Percentiles rank a stretch among this genome's conserved stretches.
Evolutionary conservation across 1,140 invertebrate species (phyloP).

Genomic region (Amphibalanus amphitrite): DNA sequence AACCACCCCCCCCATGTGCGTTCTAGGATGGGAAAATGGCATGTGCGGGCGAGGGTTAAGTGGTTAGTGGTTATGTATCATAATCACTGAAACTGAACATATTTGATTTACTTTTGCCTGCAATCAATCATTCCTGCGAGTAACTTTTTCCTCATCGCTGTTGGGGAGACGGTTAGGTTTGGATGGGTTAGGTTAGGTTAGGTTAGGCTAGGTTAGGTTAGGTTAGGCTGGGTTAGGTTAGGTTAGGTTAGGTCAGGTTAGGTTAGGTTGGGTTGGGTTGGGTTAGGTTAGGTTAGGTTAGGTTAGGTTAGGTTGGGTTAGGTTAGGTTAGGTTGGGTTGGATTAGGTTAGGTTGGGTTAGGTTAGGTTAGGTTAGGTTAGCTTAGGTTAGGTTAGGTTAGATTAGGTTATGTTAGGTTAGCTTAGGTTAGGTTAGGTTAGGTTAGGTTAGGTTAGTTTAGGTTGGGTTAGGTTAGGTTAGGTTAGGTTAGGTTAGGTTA

Average conservation of each 20-base stretch:
- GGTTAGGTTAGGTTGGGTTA: slow-evolving; percentile 23
- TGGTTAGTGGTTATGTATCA: too few species aligned
- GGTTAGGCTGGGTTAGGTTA: slow-evolving; percentile 21
- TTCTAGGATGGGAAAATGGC: too few species aligned
- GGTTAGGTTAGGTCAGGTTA: slow-evolving; percentile 23
- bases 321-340: slow-evolving; percentile 23
- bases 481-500: slow-evolving; percentile 16
- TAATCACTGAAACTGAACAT: too few species aligned
- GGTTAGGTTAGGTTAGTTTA: too few species aligned
- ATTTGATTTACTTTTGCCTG: too few species aligned
- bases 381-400: slow-evolving; percentile 15
- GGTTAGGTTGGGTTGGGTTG: slow-evolving; percentile 20
- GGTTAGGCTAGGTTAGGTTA: slow-evolving; percentile 23
- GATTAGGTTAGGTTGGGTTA: slow-evolving; percentile 9
- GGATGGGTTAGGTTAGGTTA: slow-evolving; percentile 24
- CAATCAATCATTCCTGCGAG: too few species aligned
- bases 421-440: too few species aligned
- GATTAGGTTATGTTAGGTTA: too few species aligned
- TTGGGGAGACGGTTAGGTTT: too few species aligned
- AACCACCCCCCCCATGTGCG: too few species aligned
- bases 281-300: slow-evolving; percentile 7
- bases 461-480: slow-evolving; percentile 20
- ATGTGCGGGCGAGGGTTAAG: too few species aligned
- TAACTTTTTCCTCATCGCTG: too few species aligned
- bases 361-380: slow-evolving; percentile 21